A percentile compares a stretch with the other conserved stretches of the same genome.
Conservation (phyloP, 2,888 invertebrate species). For the Drosophila sordidapex region DNA sequence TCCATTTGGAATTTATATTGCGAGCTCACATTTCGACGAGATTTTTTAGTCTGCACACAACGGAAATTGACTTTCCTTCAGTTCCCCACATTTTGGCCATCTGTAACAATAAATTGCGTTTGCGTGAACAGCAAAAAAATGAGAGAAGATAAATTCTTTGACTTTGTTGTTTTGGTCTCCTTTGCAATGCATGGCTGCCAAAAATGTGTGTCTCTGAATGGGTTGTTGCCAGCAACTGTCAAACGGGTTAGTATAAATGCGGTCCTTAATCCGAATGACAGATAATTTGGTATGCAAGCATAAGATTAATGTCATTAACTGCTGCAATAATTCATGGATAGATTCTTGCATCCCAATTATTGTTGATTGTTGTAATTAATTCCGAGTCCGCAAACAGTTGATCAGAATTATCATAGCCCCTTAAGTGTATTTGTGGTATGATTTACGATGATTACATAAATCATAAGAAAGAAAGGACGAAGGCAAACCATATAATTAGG, state of each 20-base stretch:
- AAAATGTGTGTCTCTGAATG: conserved; percentile 1
- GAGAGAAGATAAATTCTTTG: conserved; percentile 12
- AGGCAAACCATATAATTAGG: not conserved
- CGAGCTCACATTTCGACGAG: conserved; percentile 40
- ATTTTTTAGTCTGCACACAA: conserved; percentile 38
- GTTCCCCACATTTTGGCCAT: conserved; percentile 38
- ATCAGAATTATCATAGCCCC: not conserved
- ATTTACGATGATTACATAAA: not conserved
- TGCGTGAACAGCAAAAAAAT: conserved; percentile 17
- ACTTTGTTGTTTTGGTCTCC: conserved; percentile 1
- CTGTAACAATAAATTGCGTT: conserved; percentile 58
- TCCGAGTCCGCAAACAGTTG: not conserved
- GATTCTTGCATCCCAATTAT: not conserved
- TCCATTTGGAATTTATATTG: conserved; percentile 41
- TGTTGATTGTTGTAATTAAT: not conserved
- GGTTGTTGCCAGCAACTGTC: conserved; percentile 5
- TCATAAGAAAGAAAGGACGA: not conserved
- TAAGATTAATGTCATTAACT: not conserved
- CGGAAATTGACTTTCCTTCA: conserved; percentile 49
- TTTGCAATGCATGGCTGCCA: not conserved
- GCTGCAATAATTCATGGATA: not conserved
- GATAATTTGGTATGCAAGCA: not conserved
- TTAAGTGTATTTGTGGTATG: not conserved
- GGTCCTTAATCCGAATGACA: not conserved
- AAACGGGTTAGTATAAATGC: not conserved